Percentiles rank a stretch among this genome's conserved stretches.
Evolutionary conservation across 2,113 vertebrate species (phyloP).

Genomic region (Cynocephalus volans): DNA sequence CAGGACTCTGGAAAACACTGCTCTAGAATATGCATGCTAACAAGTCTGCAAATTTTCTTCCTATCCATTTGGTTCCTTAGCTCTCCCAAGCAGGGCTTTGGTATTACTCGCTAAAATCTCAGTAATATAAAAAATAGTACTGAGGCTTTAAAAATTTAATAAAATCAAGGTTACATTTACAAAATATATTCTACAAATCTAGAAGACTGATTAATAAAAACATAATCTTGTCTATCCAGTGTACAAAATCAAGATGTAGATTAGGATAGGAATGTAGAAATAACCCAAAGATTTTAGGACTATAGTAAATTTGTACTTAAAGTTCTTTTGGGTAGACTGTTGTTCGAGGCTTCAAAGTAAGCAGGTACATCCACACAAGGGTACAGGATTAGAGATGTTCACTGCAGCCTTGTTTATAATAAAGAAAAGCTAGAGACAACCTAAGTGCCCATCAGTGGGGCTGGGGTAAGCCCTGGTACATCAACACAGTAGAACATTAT

Average conservation of each 20-base stretch:
- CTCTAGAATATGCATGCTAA: not conserved
- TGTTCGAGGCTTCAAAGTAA: not conserved
- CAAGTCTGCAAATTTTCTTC: not conserved
- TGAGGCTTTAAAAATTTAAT: not conserved
- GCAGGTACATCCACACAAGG: not conserved
- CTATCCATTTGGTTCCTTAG: not conserved
- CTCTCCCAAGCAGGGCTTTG: not conserved
- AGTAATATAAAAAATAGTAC: not conserved
- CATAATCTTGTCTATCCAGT: not conserved
- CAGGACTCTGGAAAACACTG: not conserved
- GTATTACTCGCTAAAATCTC: not conserved
- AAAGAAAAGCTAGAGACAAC: not conserved
- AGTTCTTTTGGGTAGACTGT: not conserved
- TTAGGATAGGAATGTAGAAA: constrained; percentile 23
- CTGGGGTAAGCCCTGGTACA: not conserved
- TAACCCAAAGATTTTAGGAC: not conserved
- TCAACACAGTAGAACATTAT: not conserved
- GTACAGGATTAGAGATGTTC: not conserved
- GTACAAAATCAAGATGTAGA: not conserved
- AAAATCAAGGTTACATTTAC: constrained; percentile 22
- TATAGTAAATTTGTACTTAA: not conserved
- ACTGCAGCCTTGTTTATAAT: not conserved
- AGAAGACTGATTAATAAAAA: not conserved
- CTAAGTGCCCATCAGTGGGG: not conserved
- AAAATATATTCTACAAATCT: constrained; percentile 27